These are phyloP conservation scores for Phataginus tetradactyla DNA, from an alignment of 2,797 vertebrate genomes.

Conservation along the genomic window DNA sequence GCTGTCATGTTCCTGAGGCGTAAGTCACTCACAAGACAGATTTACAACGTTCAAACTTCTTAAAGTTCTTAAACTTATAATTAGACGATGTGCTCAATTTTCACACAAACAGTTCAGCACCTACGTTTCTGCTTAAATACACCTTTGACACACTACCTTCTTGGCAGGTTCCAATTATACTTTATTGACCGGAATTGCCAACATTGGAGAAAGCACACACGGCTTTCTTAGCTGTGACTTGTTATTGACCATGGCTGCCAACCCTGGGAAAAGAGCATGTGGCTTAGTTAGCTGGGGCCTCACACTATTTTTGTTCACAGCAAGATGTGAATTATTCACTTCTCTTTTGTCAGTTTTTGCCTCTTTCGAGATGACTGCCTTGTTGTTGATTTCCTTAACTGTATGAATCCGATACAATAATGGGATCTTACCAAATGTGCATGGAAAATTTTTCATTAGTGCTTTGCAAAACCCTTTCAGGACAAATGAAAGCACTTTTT, in stretches of 20 bases:
- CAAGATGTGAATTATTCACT: constrained; percentile 73
- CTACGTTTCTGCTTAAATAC: constrained; percentile 64
- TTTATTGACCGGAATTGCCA: constrained; percentile 73
- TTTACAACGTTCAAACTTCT: constrained; percentile 58
- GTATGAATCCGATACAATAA: constrained; percentile 58
- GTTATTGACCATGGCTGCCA: constrained; percentile 67
- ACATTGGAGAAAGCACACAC: constrained; percentile 48
- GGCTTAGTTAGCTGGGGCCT: constrained; percentile 61
- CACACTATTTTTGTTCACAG: constrained; percentile 64
- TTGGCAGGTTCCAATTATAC: constrained; percentile 69
- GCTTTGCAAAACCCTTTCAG: constrained; percentile 51
- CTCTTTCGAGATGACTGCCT: constrained; percentile 55
- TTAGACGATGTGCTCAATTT: constrained; percentile 69
- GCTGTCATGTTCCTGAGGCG: background rate
- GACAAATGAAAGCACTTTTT: constrained; percentile 63
- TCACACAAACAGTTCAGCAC: constrained; percentile 21
- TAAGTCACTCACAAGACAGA: background rate
- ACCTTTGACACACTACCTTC: constrained; percentile 68
- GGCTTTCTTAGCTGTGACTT: constrained; percentile 49
- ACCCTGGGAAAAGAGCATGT: constrained; percentile 49
- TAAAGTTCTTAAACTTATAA: constrained; percentile 73
- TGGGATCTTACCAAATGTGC: constrained; percentile 41
- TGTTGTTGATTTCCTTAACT: constrained; percentile 75
- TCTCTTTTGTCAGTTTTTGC: constrained; percentile 63
- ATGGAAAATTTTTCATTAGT: constrained; percentile 76